These are phyloP conservation scores for Pelodiscus sinensis DNA, from an alignment of 2,113 vertebrate species.

Conservation along the genomic window DNA sequence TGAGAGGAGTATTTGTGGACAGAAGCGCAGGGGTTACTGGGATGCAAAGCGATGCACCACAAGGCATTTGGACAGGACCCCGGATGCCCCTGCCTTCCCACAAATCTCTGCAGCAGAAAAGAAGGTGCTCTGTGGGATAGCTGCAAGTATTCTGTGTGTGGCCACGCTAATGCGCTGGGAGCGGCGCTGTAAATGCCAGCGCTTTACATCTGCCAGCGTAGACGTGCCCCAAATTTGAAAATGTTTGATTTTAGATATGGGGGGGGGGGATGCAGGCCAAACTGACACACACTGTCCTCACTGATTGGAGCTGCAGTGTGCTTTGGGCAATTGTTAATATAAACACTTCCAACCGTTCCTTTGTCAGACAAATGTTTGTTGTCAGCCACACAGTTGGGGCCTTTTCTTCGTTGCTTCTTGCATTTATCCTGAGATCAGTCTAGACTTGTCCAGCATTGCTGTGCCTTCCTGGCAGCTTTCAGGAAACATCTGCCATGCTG, in stretches of 20 bases:
- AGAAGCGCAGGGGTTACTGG: no score
- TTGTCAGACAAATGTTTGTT: slow-evolving; percentile 19
- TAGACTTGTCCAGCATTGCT: slow-evolving; percentile 37
- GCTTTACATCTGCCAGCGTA: no score
- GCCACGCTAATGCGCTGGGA: no score
- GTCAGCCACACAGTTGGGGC: not conserved
- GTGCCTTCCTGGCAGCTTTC: slow-evolving; percentile 29
- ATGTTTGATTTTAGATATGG: not conserved
- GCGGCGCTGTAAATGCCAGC: no score
- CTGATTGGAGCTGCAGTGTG: not conserved
- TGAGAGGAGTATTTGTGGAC: no score
- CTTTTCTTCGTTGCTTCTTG: slow-evolving; percentile 1
- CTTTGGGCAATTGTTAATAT: not conserved
- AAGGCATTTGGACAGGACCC: no score
- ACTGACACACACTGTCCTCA: not conserved
- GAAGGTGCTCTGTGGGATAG: no score
- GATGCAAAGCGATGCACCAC: no score
- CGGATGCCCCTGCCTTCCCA: no score
- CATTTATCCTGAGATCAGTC: slow-evolving; percentile 5
- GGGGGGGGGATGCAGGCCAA: not conserved
- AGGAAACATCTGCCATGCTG: slow-evolving; percentile 21
- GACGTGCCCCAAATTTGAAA: not conserved
- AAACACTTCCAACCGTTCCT: slow-evolving; percentile 1
- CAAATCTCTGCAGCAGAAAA: no score
- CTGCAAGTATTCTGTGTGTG: no score